phyloP scores from a whole-genome alignment of 92 coral and sea anemone genomes.

The Isaurus tuberculatus region DNA sequence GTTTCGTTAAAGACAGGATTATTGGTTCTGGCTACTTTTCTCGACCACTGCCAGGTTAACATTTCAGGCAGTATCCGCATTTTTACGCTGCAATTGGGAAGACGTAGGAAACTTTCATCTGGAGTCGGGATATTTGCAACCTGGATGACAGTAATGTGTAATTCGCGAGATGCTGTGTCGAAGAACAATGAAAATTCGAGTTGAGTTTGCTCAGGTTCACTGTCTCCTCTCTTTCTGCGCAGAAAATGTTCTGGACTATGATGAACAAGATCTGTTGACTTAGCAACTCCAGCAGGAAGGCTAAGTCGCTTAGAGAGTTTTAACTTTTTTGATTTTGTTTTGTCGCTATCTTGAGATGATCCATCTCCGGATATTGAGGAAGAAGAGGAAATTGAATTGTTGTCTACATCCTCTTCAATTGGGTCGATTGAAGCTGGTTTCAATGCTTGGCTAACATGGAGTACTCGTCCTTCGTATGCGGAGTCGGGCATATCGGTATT shows the following conservation, averaged over 20 bases:
- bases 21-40: constrained; percentile 82
- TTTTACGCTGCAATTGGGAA: constrained; percentile 91
- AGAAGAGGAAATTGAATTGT: constrained; percentile 2
- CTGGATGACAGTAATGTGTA: constrained; percentile 90
- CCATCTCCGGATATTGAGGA: constrained; percentile 37
- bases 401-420: constrained; percentile 52
- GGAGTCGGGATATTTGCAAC: constrained; percentile 82
- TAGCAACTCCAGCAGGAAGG: constrained; percentile 60
- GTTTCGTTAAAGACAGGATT: constrained; percentile 91
- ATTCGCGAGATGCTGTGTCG: constrained; percentile 87
- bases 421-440: constrained; percentile 63
- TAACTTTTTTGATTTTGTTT: constrained; percentile 55
- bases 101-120: constrained; percentile 83
- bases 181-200: constrained; percentile 87
- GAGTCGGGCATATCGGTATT: constrained; percentile 51
- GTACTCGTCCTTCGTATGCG: constrained; percentile 53
- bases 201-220: constrained; percentile 56
- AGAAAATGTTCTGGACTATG: constrained; percentile 73
- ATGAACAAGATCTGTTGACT: constrained; percentile 65
- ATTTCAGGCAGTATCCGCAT: constrained; percentile 92
- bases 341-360: constrained; percentile 16
- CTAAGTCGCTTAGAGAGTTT: constrained; percentile 73
- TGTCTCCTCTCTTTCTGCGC: constrained; percentile 47
- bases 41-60: constrained; percentile 90
- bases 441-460: constrained; percentile 74